A percentile compares a stretch with the other conserved stretches of the same genome.
phyloP scores from a whole-genome alignment of 2,113 vertebrate species.

The Halcyon malimbica region DNA sequence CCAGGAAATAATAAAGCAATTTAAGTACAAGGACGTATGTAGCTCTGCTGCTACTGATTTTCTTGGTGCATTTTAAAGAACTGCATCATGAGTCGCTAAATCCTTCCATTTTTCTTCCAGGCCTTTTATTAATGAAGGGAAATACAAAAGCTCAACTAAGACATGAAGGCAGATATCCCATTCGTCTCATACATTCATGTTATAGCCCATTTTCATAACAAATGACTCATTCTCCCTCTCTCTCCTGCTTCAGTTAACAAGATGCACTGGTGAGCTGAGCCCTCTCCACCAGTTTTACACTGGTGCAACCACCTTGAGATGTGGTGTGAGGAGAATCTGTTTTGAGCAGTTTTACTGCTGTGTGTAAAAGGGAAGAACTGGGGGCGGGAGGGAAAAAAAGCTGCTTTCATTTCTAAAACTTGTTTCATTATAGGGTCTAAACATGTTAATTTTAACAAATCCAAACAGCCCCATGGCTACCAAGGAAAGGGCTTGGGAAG shows the following conservation, averaged over 20 bases:
- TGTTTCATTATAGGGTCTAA: background rate
- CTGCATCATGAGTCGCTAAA: background rate
- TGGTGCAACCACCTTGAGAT: background rate
- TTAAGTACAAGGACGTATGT: background rate
- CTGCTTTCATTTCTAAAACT: background rate
- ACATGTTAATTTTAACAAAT: background rate
- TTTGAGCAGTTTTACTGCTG: background rate
- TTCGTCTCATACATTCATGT: background rate
- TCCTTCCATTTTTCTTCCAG: background rate
- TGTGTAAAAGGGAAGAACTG: background rate
- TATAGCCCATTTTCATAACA: background rate
- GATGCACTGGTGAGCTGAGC: background rate
- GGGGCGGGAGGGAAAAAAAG: background rate
- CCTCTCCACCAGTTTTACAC: background rate
- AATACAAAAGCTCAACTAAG: background rate
- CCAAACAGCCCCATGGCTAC: background rate
- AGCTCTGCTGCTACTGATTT: background rate
- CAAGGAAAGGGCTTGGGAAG: background rate
- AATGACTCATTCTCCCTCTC: background rate
- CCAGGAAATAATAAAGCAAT: background rate
- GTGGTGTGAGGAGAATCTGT: background rate
- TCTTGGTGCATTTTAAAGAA: background rate
- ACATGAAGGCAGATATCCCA: background rate
- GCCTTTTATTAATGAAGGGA: background rate
- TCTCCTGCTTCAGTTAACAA: background rate